Percentiles rank a stretch among this genome's conserved stretches.
These are phyloP conservation scores for Microctonus aethiopoides DNA, from an alignment of 2,888 invertebrate genomes.

Conservation along the genomic window DNA sequence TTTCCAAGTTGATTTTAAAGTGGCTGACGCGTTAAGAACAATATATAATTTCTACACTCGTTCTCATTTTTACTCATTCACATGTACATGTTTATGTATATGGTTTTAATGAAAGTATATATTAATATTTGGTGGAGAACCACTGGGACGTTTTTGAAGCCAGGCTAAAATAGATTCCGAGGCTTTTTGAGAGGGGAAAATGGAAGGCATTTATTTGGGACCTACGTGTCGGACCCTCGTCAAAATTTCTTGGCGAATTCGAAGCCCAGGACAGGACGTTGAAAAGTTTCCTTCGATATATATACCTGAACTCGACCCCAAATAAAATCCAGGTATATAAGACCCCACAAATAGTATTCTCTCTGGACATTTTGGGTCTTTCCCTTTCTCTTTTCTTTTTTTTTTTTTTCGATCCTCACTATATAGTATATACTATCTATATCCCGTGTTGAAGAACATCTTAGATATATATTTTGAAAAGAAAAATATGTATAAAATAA, in stretches of 20 bases:
- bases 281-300: slow-evolving; percentile 31
- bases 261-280: slow-evolving; percentile 26
- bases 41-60: not conserved
- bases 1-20: not conserved
- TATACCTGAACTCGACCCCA: slow-evolving; percentile 46
- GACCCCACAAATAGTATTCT: slow-evolving; percentile 28
- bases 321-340: slow-evolving; percentile 40
- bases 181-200: slow-evolving; percentile 2
- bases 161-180: slow-evolving; percentile 30
- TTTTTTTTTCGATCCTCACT: slow-evolving; percentile 13
- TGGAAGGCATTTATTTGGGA: slow-evolving; percentile 21
- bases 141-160: slow-evolving; percentile 33
- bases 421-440: slow-evolving; percentile 9
- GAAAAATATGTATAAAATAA: not conserved
- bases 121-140: not conserved
- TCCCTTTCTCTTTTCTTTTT: slow-evolving; percentile 10
- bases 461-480: not conserved
- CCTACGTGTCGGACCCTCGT: slow-evolving; percentile 56
- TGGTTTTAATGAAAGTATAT: not conserved
- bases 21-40: not conserved
- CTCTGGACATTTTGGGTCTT: slow-evolving; percentile 8
- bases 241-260: slow-evolving; percentile 42
- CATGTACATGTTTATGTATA: not conserved
- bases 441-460: not conserved
- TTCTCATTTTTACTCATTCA: not conserved